A percentile compares a stretch with the other conserved stretches of the same genome.
These are phyloP conservation scores for Takifugu bimaculatus DNA, from an alignment of 2,113 vertebrate genomes.

Conservation along the genomic window DNA sequence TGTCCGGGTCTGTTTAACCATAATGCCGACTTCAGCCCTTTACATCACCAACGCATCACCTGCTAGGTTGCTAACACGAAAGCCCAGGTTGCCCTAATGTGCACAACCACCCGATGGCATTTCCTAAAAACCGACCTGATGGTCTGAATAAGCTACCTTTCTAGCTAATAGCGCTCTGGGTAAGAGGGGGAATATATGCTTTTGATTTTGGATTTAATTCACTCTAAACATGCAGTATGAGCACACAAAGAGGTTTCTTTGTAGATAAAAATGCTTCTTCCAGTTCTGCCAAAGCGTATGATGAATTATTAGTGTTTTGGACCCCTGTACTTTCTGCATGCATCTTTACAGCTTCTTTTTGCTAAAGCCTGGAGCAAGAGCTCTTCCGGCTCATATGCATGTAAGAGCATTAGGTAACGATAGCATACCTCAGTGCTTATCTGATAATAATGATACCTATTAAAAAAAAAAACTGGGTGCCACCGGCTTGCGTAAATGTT, in stretches of 20 bases:
- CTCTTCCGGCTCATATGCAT: slow-evolving; percentile 62
- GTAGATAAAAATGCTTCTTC: slow-evolving; percentile 34
- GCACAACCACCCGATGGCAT: too few species aligned
- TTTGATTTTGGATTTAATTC: not conserved
- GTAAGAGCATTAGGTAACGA: slow-evolving; percentile 48
- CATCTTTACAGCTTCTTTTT: slow-evolving; percentile 56
- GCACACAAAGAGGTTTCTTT: slow-evolving; percentile 49
- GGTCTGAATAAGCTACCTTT: too few species aligned
- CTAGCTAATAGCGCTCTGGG: too few species aligned
- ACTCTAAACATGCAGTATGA: slow-evolving; percentile 24
- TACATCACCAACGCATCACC: too few species aligned
- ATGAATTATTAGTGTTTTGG: slow-evolving; percentile 11
- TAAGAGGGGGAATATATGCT: not conserved
- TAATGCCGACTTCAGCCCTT: too few species aligned
- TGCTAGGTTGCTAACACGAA: too few species aligned
- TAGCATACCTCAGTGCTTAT: slow-evolving; percentile 35
- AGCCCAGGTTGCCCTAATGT: too few species aligned
- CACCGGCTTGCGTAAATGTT: slow-evolving; percentile 29
- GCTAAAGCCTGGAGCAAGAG: slow-evolving; percentile 54
- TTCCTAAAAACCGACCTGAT: too few species aligned
- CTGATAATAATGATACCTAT: slow-evolving; percentile 10
- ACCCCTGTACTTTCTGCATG: slow-evolving; percentile 58
- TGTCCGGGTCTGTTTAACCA: too few species aligned
- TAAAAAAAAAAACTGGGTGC: slow-evolving; percentile 13
- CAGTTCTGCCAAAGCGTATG: slow-evolving; percentile 24